Base-by-base conservation (phyloP, 2,888 invertebrate genomes). In the Coecobrya sp. region DNA sequence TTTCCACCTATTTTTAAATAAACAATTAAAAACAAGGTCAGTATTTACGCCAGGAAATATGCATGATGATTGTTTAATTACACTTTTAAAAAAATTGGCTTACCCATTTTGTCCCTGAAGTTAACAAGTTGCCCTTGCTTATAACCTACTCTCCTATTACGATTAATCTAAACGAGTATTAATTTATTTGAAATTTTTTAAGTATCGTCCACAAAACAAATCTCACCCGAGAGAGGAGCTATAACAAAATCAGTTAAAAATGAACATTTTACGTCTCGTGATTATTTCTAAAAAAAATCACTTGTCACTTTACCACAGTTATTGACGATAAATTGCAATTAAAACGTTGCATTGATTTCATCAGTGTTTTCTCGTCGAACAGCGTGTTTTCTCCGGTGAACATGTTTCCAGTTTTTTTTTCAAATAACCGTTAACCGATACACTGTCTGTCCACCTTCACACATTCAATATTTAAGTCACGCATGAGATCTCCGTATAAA, bases 1-100 rank as follows among this genome's bases (percentile, higher is more conserved):
- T 95, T 95, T 36, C 95, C 95, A 88, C 95, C 95, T 95, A 45
- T 73, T 16, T 8, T 45, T 1, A 3, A 42, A 30, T n/a, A 81
- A 7, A 36, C 10, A 76, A 49, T 49, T 0, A 4, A 22, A 8
- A 76, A 49, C 27, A 68, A 68, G 19, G 2, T 3, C 22, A 19
- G 19, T 19, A 5, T 65, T 19, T 25, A 36, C n/a, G 36, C 62
- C 52, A 52, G 5, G 16, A 10, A 52, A 59, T 22, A 19, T n/a
- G n/a, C n/a, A n/a, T 59, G 19, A n/a, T 19, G 36, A 36, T n/a
- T n/a, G n/a, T n/a, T n/a, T n/a, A n/a, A n/a, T n/a, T n/a, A n/a
- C n/a, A n/a, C n/a, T n/a, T n/a, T n/a, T n/a, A n/a, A n/a, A n/a
- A n/a, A n/a, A n/a, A n/a, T n/a, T n/a, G n/a, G n/a, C 49, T 76